phyloP scores from a whole-genome alignment of 2,797 vertebrate genomes.

The Siniperca obscura region DNA sequence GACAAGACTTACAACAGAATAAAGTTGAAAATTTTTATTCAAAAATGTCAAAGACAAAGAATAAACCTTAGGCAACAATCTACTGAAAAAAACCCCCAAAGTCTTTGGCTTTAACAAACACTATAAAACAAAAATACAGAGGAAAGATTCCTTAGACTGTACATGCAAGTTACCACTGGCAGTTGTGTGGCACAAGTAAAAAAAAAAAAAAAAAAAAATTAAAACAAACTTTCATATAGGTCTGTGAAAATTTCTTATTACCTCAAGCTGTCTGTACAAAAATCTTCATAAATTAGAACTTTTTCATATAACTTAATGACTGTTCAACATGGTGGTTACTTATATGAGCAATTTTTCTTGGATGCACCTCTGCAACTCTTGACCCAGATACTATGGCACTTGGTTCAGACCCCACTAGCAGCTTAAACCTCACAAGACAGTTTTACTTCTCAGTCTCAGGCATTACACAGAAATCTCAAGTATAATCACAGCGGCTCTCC shows the following conservation, averaged over 20 bases:
- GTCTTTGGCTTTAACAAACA: constrained; percentile 94
- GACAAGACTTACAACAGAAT: not conserved
- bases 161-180: constrained; percentile 97
- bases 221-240: constrained; percentile 94
- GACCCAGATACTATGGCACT: constrained; percentile 97
- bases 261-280: constrained; percentile 97
- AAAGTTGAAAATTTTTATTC: constrained; percentile 85
- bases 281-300: constrained; percentile 99
- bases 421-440: constrained; percentile 89
- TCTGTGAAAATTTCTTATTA: constrained; percentile 96
- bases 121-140: constrained; percentile 94
- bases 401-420: constrained; percentile 95
- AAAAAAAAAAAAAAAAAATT: constrained; percentile 92
- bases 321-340: constrained; percentile 96
- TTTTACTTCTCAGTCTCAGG: constrained; percentile 84
- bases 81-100: constrained; percentile 85
- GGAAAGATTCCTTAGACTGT: constrained; percentile 91
- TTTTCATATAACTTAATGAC: constrained; percentile 99
- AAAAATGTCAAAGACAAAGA: constrained; percentile 96
- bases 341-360: constrained; percentile 89
- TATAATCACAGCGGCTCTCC: constrained; percentile 83
- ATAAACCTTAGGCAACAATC: constrained; percentile 94
- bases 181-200: constrained; percentile 95
- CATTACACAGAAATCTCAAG: constrained; percentile 87
- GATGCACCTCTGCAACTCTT: constrained; percentile 93